Base-by-base conservation (phyloP, 2,888 invertebrate species). In the Cheilosia soror region DNA sequence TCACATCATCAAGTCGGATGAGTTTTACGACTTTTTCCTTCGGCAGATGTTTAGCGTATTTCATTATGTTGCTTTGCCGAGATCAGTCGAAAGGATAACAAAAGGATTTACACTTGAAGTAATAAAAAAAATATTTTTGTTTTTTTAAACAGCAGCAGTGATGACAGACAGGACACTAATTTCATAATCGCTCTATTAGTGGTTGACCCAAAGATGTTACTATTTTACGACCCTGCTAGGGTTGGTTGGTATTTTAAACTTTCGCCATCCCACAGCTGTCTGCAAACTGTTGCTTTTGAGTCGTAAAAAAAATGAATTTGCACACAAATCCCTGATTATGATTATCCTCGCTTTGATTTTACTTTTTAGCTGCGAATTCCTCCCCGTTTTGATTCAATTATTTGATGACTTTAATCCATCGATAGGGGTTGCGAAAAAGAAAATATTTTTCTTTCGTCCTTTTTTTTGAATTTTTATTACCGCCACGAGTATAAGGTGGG, bases 141-240 rank as follows among this genome's bases (percentile, higher is more conserved):
- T 37, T 33, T 11, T 37, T 37, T 37, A 51, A 72, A 57, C 44
- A 69, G 58, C 20, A 40, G n/a, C 11, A 53, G 33, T 58, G 42
- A 53, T 62, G 51, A 55, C 65, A 68, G 20, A 37, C 29, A 33
- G 49, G 57, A 85, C 62, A 63, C 68, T 58, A 72, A 85, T 77
- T 76, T 77, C 62, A 76, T 81, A 81, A 81, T 85, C 72, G 76
- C 77, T 85, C 72, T 81, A 85, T 85, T 85, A 77, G 81, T 68
- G 63, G 63, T 31, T 20, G 71, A 58, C 62, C 57, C 44, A 11
- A 2, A 11, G 29, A 51, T 25, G 25, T 9, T 58, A n/a, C 3
- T 49, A 13, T 63, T 42, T 83, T 77, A 77, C 65, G 65, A 77
- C 25, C 53, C 31, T 42, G 20, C 9, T 65, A 33, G 13, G 25